Evolutionary conservation across 2,797 vertebrate genomes (phyloP).

Genomic region (Gallirallus australis): DNA sequence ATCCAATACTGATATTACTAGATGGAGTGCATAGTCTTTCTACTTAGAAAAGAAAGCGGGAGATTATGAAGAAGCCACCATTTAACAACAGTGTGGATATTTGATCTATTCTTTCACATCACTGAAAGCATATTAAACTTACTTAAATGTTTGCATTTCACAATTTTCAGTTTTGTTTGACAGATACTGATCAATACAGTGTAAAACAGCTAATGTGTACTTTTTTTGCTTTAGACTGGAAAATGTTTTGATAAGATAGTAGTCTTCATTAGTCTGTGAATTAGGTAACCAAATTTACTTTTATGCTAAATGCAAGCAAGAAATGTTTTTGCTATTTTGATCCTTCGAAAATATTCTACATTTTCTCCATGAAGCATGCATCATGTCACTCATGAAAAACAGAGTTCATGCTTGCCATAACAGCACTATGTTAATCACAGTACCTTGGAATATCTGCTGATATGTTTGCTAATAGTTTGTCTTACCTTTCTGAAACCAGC

Average conservation of each 20-base stretch:
- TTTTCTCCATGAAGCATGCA: background rate
- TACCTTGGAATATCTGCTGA: background rate
- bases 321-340: background rate
- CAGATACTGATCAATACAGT: background rate
- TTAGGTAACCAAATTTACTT: background rate
- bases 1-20: background rate
- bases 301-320: background rate
- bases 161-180: background rate
- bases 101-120: background rate
- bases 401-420: background rate
- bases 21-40: background rate
- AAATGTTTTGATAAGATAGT: background rate
- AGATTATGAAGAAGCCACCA: background rate
- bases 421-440: background rate
- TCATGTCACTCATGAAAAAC: background rate
- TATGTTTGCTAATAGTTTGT: background rate
- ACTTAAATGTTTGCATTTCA: background rate
- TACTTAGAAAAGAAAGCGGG: background rate
- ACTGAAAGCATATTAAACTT: background rate
- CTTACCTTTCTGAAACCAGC: background rate
- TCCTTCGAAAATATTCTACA: background rate
- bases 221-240: background rate
- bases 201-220: fast-evolving
- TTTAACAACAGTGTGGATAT: background rate
- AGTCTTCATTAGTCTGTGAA: background rate